Base-by-base conservation (phyloP, 2,113 vertebrate species). In the Indicator maculatus region DNA sequence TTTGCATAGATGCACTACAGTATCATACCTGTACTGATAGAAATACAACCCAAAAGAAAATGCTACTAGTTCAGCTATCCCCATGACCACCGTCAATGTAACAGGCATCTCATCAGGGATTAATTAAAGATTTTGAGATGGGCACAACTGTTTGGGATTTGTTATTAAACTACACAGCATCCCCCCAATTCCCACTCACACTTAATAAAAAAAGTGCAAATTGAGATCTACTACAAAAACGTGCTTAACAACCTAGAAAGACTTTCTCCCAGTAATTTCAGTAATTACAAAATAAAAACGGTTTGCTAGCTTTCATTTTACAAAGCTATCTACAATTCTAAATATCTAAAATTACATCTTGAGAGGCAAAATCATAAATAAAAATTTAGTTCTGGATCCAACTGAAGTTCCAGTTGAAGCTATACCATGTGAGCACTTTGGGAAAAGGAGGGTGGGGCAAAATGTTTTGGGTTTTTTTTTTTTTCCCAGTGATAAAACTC, bases 351-450 rank as follows among this genome's bases (percentile, higher is more conserved):
- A 58, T 12, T 28, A 53, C 20, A 65, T 65, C 53, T 6, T 23
- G 16, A 24, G 26, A 60, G 14, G 17, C 11, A 85, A 83, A 91
- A 72, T 50, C 18, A 36, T 38, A 21, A 31, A 38, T 6, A 38
- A 81, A 65, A 47, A 41, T 26, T 23, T 38, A 33, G 20, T 9
- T 72, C 24, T 24, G 11, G 27, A 77, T 41, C 20, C 41, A 76
- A 44, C 30, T 44, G 8, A 72, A 80, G 20, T 58, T 86, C 26
- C 31, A 58, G 39, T 23, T 33, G 38, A 65, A 45, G 53, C 38
- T 9, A 64, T 10, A 45, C 4, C 5, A 28, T 1, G 1, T n/a
- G 30, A 56, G 33, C 38, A 55, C 14, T 36, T 18, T 0, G 0
- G 18, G 11, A 59, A 77, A 69, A 69, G 7, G 8, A 5, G 2